Evolutionary conservation across 2,888 invertebrate genomes (phyloP).

Genomic region (Formica aserva): DNA sequence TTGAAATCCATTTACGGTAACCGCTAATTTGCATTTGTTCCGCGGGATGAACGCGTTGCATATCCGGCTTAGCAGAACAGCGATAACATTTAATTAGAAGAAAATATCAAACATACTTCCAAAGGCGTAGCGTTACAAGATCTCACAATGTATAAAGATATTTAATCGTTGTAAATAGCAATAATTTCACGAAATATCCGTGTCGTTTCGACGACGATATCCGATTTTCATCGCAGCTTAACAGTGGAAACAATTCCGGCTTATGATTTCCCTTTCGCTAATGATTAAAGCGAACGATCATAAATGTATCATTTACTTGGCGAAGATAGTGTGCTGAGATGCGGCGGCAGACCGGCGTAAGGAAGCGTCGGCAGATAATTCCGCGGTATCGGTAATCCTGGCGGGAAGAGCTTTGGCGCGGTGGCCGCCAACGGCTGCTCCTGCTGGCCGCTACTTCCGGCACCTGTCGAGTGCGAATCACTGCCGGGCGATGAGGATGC

Average conservation of each 20-base stretch:
- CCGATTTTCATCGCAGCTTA: background rate
- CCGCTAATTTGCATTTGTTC: slow-evolving; percentile 37
- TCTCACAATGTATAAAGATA: background rate
- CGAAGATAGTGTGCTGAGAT: slow-evolving; percentile 87
- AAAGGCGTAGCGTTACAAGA: background rate
- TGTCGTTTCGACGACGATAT: slow-evolving; percentile 2
- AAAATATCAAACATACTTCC: background rate
- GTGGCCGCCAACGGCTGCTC: slow-evolving; percentile 88
- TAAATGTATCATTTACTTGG: slow-evolving; percentile 78
- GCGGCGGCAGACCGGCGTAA: slow-evolving; percentile 89
- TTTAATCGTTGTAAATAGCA: slow-evolving; percentile 33
- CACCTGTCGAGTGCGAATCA: slow-evolving; percentile 86
- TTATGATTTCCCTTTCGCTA: background rate
- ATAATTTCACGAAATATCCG: slow-evolving; percentile 3
- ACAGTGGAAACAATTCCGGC: background rate
- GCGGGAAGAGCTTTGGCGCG: slow-evolving; percentile 88
- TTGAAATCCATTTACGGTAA: slow-evolving; percentile 30
- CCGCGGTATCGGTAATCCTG: slow-evolving; percentile 88
- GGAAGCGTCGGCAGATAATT: slow-evolving; percentile 87
- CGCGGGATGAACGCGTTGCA: slow-evolving; percentile 11
- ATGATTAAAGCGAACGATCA: slow-evolving; percentile 7
- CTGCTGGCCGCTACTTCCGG: slow-evolving; percentile 84
- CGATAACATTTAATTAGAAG: background rate
- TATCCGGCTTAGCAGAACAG: background rate
- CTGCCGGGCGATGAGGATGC: slow-evolving; percentile 86